Conservation (phyloP, 2,113 vertebrate species). For the Sphaerodactylus townsendi region DNA sequence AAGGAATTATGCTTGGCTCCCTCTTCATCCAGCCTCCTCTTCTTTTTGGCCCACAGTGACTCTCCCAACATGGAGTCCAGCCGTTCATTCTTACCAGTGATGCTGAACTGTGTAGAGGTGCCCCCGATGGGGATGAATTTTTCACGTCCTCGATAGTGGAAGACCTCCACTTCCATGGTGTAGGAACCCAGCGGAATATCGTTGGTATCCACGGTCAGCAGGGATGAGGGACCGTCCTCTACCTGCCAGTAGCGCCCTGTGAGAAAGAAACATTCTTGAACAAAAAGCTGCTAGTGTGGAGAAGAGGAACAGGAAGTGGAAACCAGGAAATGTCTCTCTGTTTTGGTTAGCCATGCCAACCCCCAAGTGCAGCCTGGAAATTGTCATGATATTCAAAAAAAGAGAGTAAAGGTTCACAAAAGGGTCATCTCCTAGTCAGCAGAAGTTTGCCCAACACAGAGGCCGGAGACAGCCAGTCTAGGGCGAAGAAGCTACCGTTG, state of each 20-base stretch:
- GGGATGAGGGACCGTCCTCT: slow-evolving; percentile 84
- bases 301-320: not conserved
- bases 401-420: too few species aligned
- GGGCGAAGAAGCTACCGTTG: too few species aligned
- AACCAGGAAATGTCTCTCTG: not conserved
- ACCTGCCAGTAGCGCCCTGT: slow-evolving; percentile 92
- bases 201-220: slow-evolving; percentile 81
- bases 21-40: too few species aligned
- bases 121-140: slow-evolving; percentile 88
- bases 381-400: too few species aligned
- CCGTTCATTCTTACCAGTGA: slow-evolving; percentile 81
- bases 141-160: slow-evolving; percentile 83
- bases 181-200: slow-evolving; percentile 84
- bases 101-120: slow-evolving; percentile 79
- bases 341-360: too few species aligned
- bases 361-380: too few species aligned
- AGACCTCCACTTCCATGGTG: slow-evolving; percentile 90
- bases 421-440: too few species aligned
- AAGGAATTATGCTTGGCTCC: not conserved
- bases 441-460: too few species aligned
- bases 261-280: not conserved
- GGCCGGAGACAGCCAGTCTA: too few species aligned
- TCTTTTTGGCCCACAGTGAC: not conserved
- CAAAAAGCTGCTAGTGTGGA: not conserved
- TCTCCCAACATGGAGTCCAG: not conserved